Base-by-base conservation (phyloP, 2,888 invertebrate genomes). In the Noctua pronuba region DNA sequence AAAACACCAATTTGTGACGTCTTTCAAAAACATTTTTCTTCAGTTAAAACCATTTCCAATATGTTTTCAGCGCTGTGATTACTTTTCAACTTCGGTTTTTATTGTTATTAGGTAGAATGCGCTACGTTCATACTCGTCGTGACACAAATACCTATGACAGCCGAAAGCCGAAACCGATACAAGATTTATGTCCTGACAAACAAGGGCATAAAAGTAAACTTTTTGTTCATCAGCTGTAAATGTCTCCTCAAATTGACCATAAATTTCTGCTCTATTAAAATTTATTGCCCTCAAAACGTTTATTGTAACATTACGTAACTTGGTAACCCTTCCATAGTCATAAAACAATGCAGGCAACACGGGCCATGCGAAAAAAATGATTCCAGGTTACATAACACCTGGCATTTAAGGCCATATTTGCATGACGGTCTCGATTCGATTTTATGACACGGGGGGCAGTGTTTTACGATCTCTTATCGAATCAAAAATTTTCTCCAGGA, bases 191-290 rank as follows among this genome's bases (percentile, higher is more conserved):
- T 68, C 76, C 84, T 84, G 86, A 90, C 90, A 91, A 95, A 94
- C 92, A 92, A 92, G 93, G 91, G 88, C 93, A 93, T 90, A 92
- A 92, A 92, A 92, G 91, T 89, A 89, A 92, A 92, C 88, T 90
- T 94, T 95, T 94, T 93, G 93, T 94, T 95, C 94, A 93, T 94
- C 94, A 94, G 93, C 93, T 94, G 94, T 96, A 96, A 96, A 95
- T 94, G 95, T 95, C 95, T 89, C 94, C 93, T 93, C 94, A 94
- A 95, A 95, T 93, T 92, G 95, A 91, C 91, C 91, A 94, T 96
- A 96, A 95, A 96, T 94, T 95, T 95, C 92, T 94, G 93, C 93
- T 94, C 95, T 95, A 95, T 96, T 95, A 95, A 95, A 95, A 95
- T 95, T 95, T 95, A 95, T 94, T 93, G 89, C 91, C 92, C 92